Percentiles rank a stretch among this genome's conserved stretches.
Conservation (phyloP, 2,797 vertebrate species). For the Gadopsis marmoratus region DNA sequence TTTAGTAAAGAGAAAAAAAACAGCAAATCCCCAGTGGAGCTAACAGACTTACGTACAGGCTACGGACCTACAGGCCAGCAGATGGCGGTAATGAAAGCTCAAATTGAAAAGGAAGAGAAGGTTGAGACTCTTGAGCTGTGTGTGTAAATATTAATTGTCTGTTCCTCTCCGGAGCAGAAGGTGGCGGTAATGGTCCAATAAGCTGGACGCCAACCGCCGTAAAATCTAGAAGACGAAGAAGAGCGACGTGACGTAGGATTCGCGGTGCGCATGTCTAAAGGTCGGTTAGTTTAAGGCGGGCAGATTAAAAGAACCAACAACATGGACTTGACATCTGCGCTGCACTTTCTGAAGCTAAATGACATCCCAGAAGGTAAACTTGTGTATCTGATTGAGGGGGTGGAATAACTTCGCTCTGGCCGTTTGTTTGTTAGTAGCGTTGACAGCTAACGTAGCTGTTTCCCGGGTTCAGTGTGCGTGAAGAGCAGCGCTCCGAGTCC, state of each 20-base stretch:
- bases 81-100: not conserved
- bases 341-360: conserved; percentile 75
- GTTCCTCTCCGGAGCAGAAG: too few relatives aligned
- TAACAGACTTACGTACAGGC: not conserved
- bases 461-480: not conserved
- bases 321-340: conserved; percentile 77
- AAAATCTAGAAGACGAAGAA: too few relatives aligned
- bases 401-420: accelerated
- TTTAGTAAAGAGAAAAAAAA: not conserved
- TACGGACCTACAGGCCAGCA: not conserved
- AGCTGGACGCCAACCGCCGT: too few relatives aligned
- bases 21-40: not conserved
- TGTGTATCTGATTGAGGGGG: accelerated
- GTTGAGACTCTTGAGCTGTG: too few relatives aligned
- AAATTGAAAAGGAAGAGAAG: too few relatives aligned
- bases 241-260: not conserved
- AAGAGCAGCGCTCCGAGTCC: not conserved
- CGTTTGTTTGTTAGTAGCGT: not conserved
- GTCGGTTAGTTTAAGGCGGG: conserved; percentile 68
- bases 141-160: too few relatives aligned
- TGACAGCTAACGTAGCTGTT: not conserved
- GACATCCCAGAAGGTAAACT: conserved; percentile 72
- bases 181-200: too few relatives aligned
- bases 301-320: conserved; percentile 69
- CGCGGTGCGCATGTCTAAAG: conserved; percentile 19